These are phyloP conservation scores for Notodonta ziczac DNA, from an alignment of 2,888 invertebrate genomes.

Conservation along the genomic window DNA sequence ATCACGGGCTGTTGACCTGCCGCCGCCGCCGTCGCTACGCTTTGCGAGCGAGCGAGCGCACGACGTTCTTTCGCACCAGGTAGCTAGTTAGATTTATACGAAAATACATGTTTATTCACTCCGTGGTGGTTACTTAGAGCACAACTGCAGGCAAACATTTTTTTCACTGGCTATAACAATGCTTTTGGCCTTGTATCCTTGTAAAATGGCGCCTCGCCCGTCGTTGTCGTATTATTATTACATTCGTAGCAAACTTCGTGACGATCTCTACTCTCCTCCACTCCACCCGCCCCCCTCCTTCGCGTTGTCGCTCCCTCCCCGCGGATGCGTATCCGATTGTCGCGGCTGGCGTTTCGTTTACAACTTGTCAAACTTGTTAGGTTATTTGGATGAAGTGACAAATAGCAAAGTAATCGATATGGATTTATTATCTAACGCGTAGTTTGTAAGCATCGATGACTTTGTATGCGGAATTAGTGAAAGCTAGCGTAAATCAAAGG, in stretches of 20 bases:
- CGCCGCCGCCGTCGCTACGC: slow-evolving; percentile 49
- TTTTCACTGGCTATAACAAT: slow-evolving; percentile 67
- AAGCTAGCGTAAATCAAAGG: slow-evolving; percentile 52
- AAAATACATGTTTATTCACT: slow-evolving; percentile 32
- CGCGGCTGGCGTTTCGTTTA: slow-evolving; percentile 80
- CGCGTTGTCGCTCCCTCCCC: slow-evolving; percentile 51
- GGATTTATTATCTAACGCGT: slow-evolving; percentile 51
- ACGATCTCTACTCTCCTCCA: slow-evolving; percentile 76
- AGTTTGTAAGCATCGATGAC: slow-evolving; percentile 60
- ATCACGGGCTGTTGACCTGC: slow-evolving; percentile 79
- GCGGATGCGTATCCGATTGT: slow-evolving; percentile 84
- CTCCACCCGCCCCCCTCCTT: slow-evolving; percentile 42
- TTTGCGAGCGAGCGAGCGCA: slow-evolving; percentile 52
- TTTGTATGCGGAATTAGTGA: slow-evolving; percentile 43
- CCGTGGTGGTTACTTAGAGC: slow-evolving; percentile 22
- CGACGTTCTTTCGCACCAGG: slow-evolving; percentile 53
- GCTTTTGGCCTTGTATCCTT: slow-evolving; percentile 81
- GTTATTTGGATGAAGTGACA: slow-evolving; percentile 71
- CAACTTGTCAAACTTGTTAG: slow-evolving; percentile 84
- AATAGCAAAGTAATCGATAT: slow-evolving; percentile 59
- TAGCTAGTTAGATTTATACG: slow-evolving; percentile 46
- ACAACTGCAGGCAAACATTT: slow-evolving; percentile 45
- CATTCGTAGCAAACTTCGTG: slow-evolving; percentile 83
- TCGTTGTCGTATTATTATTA: slow-evolving; percentile 80
- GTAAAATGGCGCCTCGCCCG: slow-evolving; percentile 83